A percentile compares a stretch with the other conserved stretches of the same genome.
These are phyloP conservation scores for Pterocles gutturalis DNA, from an alignment of 2,113 vertebrate species.

Conservation along the genomic window DNA sequence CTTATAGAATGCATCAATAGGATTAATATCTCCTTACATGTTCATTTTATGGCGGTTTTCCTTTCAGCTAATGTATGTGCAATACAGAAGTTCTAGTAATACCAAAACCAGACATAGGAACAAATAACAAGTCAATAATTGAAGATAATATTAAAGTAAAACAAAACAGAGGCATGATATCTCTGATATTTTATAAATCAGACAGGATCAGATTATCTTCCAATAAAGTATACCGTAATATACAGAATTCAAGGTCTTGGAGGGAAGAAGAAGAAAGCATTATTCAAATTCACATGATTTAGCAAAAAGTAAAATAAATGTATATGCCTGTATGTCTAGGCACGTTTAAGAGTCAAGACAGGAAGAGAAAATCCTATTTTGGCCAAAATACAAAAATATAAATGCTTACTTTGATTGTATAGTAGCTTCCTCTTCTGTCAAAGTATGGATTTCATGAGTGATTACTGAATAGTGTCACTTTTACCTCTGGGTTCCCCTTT, in stretches of 20 bases:
- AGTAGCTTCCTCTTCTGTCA: conserved; percentile 59
- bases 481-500: conserved; percentile 49
- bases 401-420: conserved; percentile 71
- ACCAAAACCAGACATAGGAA: neutral
- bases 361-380: conserved; percentile 6
- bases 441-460: conserved; percentile 55
- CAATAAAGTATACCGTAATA: neutral
- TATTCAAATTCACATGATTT: neutral
- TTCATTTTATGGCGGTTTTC: neutral
- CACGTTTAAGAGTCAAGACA: neutral
- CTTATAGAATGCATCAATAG: neutral
- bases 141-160: neutral
- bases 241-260: neutral
- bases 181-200: neutral
- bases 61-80: neutral
- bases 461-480: conserved; percentile 56
- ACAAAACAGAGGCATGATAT: neutral
- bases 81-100: neutral
- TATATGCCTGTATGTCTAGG: neutral
- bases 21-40: neutral
- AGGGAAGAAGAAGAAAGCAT: neutral
- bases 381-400: conserved; percentile 30
- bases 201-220: neutral
- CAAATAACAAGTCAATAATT: neutral
- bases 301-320: neutral